Conservation (phyloP, 2,888 invertebrate species). For the Aproaerema taeniolella region DNA sequence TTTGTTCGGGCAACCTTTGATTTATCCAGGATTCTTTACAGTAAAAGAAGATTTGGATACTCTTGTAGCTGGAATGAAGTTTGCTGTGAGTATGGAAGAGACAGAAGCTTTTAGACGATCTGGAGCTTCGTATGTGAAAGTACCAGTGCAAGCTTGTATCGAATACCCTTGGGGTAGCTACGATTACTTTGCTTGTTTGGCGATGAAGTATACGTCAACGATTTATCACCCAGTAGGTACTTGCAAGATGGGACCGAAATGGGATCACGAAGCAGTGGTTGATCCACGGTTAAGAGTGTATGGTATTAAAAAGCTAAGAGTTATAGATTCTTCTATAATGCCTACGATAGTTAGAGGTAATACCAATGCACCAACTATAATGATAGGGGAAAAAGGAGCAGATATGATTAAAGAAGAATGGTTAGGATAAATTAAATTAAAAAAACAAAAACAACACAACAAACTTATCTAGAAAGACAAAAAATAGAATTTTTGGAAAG, state of each 20-base stretch:
- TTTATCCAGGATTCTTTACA: conserved; percentile 83
- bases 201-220: conserved; percentile 81
- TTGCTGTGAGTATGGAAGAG: conserved; percentile 75
- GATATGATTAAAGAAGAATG: conserved; percentile 85
- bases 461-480: too few species aligned
- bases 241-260: conserved; percentile 82
- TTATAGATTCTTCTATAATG: conserved; percentile 83
- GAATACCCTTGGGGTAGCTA: conserved; percentile 77
- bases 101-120: conserved; percentile 77
- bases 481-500: too few species aligned
- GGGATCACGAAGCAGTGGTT: conserved; percentile 80
- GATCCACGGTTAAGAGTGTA: conserved; percentile 79
- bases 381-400: conserved; percentile 90
- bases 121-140: conserved; percentile 74
- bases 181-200: conserved; percentile 81
- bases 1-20: conserved; percentile 81
- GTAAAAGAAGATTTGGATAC: conserved; percentile 79
- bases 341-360: conserved; percentile 82
- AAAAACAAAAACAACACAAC: too few species aligned
- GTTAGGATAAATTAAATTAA: conserved; percentile 22
- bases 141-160: conserved; percentile 78
- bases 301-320: conserved; percentile 79
- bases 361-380: conserved; percentile 89
- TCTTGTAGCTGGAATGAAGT: conserved; percentile 79
- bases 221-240: conserved; percentile 84